Evolutionary conservation across 2,888 invertebrate species (phyloP).

Genomic region (Fissipunctia ypsillon): DNA sequence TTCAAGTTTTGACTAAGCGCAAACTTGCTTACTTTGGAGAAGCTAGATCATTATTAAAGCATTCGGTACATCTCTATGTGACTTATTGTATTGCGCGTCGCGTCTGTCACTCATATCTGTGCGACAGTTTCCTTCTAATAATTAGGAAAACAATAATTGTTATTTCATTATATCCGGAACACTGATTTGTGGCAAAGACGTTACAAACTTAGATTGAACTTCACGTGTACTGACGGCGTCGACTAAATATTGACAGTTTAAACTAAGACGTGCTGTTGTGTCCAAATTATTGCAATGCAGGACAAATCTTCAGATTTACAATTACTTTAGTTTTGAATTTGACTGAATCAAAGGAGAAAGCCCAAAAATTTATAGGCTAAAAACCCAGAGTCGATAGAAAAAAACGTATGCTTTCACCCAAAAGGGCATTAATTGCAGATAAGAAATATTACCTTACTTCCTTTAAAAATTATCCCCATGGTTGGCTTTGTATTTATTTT

Average conservation of each 20-base stretch:
- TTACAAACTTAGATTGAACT: conserved; percentile 53
- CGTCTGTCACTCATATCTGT: no score
- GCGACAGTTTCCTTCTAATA: no score
- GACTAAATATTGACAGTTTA: conserved; percentile 17
- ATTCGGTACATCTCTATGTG: background rate
- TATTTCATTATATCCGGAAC: conserved; percentile 10
- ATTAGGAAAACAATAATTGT: conserved; percentile 45
- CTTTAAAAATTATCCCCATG: no score
- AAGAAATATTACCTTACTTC: no score
- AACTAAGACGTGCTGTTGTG: conserved; percentile 4
- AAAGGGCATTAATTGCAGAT: no score
- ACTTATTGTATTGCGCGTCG: no score
- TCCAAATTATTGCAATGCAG: background rate
- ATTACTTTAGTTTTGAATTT: background rate
- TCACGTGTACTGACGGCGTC: conserved; percentile 13
- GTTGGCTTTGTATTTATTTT: no score
- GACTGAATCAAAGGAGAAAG: background rate
- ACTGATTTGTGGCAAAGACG: conserved; percentile 30
- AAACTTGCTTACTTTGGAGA: conserved; percentile 17
- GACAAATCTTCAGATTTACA: background rate
- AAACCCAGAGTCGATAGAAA: no score
- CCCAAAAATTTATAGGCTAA: no score
- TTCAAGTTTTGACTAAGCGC: conserved; percentile 21
- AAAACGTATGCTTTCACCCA: no score
- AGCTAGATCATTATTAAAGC: conserved; percentile 6